Percentiles rank a stretch among this genome's conserved stretches.
phyloP scores from a whole-genome alignment of 1,140 invertebrate species.

The Hyles euphorbiae region DNA sequence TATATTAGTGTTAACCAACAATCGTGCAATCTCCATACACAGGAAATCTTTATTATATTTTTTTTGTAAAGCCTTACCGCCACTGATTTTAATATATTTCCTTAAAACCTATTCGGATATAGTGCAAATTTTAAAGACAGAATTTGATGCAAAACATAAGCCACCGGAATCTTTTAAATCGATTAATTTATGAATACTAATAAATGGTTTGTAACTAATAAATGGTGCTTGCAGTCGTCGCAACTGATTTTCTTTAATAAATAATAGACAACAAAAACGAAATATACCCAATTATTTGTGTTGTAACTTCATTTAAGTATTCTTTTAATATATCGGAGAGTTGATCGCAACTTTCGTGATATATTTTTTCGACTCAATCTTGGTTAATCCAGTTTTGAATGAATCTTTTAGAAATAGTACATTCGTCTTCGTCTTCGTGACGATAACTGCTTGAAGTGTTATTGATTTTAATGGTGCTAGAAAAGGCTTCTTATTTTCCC shows the following conservation, averaged over 20 bases:
- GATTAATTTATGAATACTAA: not conserved
- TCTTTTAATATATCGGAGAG: not conserved
- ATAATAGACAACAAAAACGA: not conserved
- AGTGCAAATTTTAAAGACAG: no score
- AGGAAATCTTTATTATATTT: no score
- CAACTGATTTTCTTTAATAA: not conserved
- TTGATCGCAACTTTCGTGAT: not conserved
- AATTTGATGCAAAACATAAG: no score
- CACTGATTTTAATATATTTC: no score
- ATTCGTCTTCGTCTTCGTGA: not conserved
- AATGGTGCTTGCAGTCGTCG: not conserved
- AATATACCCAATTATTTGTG: not conserved
- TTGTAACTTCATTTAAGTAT: not conserved
- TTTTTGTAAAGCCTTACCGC: no score
- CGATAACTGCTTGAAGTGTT: not conserved
- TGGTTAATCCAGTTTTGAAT: not conserved
- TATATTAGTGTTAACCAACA: no score
- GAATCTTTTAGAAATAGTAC: not conserved
- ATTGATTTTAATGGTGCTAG: constrained; percentile 1
- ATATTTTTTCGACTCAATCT: not conserved
- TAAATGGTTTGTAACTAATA: not conserved
- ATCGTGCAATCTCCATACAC: no score
- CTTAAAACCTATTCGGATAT: no score
- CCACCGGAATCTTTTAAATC: not conserved
- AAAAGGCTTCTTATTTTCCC: constrained; percentile 7